Conservation (phyloP, 1,140 invertebrate genomes). For the Plutomurus gul region DNA sequence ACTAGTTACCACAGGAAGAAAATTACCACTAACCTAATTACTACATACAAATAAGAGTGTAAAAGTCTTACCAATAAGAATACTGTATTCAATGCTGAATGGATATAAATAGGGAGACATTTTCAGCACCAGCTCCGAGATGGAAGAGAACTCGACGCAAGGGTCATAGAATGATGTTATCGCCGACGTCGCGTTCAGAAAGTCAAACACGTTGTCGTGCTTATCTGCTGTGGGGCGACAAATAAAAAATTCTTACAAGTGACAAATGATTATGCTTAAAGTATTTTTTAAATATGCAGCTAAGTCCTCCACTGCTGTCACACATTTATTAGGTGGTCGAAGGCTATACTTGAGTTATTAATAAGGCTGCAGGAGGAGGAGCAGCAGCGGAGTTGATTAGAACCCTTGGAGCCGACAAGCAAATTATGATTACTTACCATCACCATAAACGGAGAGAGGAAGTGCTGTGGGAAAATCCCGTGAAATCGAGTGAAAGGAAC, state of each 20-base stretch:
- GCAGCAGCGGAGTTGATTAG: too few relatives aligned
- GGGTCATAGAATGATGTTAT: conserved; percentile 54
- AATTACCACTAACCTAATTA: neutral
- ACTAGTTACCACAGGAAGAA: neutral
- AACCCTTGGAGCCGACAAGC: too few relatives aligned
- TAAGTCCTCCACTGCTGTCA: too few relatives aligned
- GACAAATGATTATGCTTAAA: too few relatives aligned
- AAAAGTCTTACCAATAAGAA: conserved; percentile 66
- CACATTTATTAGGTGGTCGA: too few relatives aligned
- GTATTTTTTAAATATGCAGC: too few relatives aligned
- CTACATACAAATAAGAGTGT: too few relatives aligned
- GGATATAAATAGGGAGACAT: conserved; percentile 73
- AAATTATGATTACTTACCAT: conserved; percentile 32
- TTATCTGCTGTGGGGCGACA: too few relatives aligned
- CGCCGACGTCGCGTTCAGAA: conserved; percentile 50
- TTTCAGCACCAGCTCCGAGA: conserved; percentile 61
- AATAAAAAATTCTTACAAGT: too few relatives aligned
- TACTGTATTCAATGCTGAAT: conserved; percentile 75
- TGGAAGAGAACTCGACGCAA: conserved; percentile 59
- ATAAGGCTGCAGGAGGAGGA: too few relatives aligned
- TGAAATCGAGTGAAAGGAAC: conserved; percentile 31
- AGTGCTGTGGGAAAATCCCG: conserved; percentile 45
- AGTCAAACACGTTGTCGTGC: conserved; percentile 48
- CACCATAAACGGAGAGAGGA: conserved; percentile 55
- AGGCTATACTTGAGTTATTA: too few relatives aligned